These are phyloP conservation scores for Axinella damicornis DNA, from an alignment of 37 sponge, comb jelly and placozoan genomes.

Conservation along the genomic window DNA sequence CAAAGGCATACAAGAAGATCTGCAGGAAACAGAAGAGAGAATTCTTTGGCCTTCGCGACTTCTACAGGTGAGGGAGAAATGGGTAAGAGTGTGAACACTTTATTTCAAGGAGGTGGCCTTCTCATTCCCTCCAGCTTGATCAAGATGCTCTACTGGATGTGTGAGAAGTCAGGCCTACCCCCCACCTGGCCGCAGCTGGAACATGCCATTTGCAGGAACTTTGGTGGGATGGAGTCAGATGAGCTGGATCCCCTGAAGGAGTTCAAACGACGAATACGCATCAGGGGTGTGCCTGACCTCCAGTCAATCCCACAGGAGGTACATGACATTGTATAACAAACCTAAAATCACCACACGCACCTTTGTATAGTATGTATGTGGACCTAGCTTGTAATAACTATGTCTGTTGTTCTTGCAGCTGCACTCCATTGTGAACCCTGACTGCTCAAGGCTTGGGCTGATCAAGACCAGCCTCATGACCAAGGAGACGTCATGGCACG, in stretches of 20 bases:
- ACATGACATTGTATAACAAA: too few relatives aligned
- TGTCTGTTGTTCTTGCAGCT: conserved; percentile 40
- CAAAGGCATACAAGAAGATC: conserved; percentile 68
- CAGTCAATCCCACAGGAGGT: conserved; percentile 9
- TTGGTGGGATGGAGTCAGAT: conserved; percentile 77
- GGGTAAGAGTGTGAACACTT: not conserved
- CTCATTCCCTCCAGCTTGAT: conserved; percentile 63
- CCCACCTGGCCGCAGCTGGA: conserved; percentile 65
- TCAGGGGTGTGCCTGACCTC: conserved; percentile 26
- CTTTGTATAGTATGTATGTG: too few relatives aligned
- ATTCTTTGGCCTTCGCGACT: conserved; percentile 96
- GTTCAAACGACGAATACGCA: conserved; percentile 21
- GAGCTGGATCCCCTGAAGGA: conserved; percentile 48
- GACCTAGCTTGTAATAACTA: not conserved
- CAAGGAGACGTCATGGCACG: conserved; percentile 75
- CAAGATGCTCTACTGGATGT: conserved; percentile 90
- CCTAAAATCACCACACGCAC: too few relatives aligned
- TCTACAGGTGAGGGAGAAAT: conserved; percentile 73
- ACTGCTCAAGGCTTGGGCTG: conserved; percentile 72
- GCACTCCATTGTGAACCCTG: conserved; percentile 56
- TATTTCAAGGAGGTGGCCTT: too few relatives aligned
- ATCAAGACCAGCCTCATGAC: conserved; percentile 76
- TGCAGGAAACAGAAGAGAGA: conserved; percentile 38
- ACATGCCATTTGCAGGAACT: conserved; percentile 88
- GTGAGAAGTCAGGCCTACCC: conserved; percentile 35